Percentiles rank a stretch among this genome's conserved stretches.
phyloP scores from a whole-genome alignment of 1,140 invertebrate genomes.

The Lepidurus couesii region DNA sequence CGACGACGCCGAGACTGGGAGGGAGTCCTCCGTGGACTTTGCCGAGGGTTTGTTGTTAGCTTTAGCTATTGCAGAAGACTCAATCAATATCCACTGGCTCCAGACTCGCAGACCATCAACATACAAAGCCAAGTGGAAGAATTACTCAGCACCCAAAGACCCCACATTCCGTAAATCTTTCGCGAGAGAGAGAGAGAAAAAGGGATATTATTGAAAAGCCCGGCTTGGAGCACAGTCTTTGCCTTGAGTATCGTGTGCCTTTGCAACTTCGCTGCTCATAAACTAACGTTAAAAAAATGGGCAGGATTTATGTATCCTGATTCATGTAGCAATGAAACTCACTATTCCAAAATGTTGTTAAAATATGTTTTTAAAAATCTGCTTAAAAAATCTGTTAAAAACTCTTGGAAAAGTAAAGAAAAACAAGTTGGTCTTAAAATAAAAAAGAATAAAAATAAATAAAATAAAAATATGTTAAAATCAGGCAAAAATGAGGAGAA shows the following conservation, averaged over 20 bases:
- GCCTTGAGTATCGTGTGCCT: background rate
- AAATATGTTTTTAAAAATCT: too few relatives aligned
- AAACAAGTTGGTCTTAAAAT: too few relatives aligned
- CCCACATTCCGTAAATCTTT: background rate
- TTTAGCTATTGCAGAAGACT: constrained; percentile 2
- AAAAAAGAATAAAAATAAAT: too few relatives aligned
- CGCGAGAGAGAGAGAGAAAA: background rate
- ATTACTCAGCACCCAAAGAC: constrained; percentile 15
- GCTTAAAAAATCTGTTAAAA: too few relatives aligned
- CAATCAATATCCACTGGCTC: constrained; percentile 21
- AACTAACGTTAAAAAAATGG: too few relatives aligned
- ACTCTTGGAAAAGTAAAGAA: too few relatives aligned
- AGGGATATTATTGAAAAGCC: background rate
- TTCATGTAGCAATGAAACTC: too few relatives aligned
- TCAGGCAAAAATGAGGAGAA: too few relatives aligned
- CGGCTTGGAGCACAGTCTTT: background rate
- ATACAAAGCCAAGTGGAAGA: constrained; percentile 19
- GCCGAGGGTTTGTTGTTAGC: background rate
- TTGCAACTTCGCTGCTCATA: too few relatives aligned
- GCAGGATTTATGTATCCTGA: too few relatives aligned
- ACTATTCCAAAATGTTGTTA: too few relatives aligned
- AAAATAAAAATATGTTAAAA: too few relatives aligned
- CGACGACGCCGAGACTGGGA: background rate
- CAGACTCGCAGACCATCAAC: constrained; percentile 9
- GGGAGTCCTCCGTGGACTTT: background rate